Base-by-base conservation (phyloP, 35 echinoderm and acorn worm genomes). In the Ptychodera flava region DNA sequence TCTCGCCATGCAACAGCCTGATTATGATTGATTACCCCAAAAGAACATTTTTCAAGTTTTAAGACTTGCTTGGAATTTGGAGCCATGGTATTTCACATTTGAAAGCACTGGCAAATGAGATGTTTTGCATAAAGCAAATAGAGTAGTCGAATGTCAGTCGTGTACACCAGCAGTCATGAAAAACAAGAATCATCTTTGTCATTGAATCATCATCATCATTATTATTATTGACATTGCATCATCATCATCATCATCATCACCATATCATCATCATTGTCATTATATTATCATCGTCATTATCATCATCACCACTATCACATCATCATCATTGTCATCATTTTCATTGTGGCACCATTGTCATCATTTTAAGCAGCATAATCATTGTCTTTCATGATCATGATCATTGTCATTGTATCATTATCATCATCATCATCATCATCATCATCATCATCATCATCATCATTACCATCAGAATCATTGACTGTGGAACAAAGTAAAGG, bases 311-410 rank as follows among this genome's bases (percentile, higher is more conserved):
- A n/a, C n/a, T n/a, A n/a, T n/a, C n/a, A n/a, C n/a, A n/a, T n/a
- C n/a, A n/a, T n/a, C n/a, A n/a, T n/a, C n/a, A n/a, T 77, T 31
- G 93, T 92, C 28, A 89, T 91, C 36, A 91, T 90, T 86, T 80
- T 89, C 2, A 92, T 91, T 91, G 92, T 95, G 83, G 93, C 92
- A 87, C 90, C 89, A 79, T 90, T 92, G 29, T 81, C 89, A 10
- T 90, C 84, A 35, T 82, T 64, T 64, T 88, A 89, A 34, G 79
- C 91, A 30, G 81, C 78, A 15, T 87, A 80, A n/a, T 77, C 85
- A n/a, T 89, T 90, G 38, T 87, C 90, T 85, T 90, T 91, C 31
- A 35, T 83, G 27, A 77, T 38, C 53, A 77, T 77, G 15, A 52
- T 77, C 32, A 38, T 80, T 28, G 87, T 64, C 36, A 80, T 78